A percentile compares a stretch with the other conserved stretches of the same genome.
Conservation (phyloP, 2,113 vertebrate genomes). For the Salminus brasiliensis region DNA sequence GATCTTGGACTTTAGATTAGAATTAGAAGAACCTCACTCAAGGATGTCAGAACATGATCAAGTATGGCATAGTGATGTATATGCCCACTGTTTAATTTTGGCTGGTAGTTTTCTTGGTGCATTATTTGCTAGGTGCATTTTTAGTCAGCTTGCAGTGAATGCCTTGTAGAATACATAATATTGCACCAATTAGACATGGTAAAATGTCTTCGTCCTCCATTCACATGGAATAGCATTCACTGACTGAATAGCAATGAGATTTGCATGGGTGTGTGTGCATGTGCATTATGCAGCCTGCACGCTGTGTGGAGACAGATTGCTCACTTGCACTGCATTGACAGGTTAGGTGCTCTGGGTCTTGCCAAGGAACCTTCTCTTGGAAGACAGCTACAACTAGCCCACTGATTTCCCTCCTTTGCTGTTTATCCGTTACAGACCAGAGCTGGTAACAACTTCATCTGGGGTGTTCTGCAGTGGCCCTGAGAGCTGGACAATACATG, state of each 20-base stretch:
- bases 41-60: background rate
- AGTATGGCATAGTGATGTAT: background rate
- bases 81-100: background rate
- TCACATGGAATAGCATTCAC: background rate
- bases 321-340: conserved; percentile 69
- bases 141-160: background rate
- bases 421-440: conserved; percentile 56
- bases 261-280: conserved; percentile 18
- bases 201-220: background rate
- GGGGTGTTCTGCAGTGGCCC: conserved; percentile 53
- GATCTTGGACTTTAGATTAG: too few species aligned
- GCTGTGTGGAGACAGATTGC: conserved; percentile 74
- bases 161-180: background rate
- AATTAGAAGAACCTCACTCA: too few species aligned
- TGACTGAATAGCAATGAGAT: background rate
- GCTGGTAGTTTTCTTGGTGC: background rate
- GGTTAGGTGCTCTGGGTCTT: conserved; percentile 64
- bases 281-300: conserved; percentile 55
- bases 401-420: conserved; percentile 67
- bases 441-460: conserved; percentile 66
- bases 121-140: background rate
- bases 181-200: background rate
- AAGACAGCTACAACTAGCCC: conserved; percentile 62
- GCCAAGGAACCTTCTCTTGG: conserved; percentile 65
- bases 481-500: conserved; percentile 41